Percentiles rank a stretch among this genome's conserved stretches.
Conservation (phyloP, 2,113 vertebrate genomes). For the Anguilla rostrata region DNA sequence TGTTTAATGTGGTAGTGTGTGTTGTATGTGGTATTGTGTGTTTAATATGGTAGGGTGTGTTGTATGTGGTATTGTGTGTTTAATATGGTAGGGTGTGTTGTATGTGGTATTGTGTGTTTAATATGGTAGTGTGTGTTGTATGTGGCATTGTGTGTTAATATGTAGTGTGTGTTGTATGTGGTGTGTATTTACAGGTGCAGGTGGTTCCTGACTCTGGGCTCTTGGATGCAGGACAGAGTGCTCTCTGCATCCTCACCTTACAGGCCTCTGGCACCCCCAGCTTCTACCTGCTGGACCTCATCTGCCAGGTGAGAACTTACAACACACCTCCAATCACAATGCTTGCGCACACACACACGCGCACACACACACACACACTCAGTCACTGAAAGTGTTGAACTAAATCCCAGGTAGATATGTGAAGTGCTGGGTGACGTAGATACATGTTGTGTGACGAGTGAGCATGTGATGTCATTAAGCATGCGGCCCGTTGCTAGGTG, state of each 20-base stretch:
- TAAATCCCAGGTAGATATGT: slow-evolving; percentile 31
- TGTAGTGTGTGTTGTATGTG: slow-evolving; percentile 10
- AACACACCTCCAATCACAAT: background rate
- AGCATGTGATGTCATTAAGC: slow-evolving; percentile 59
- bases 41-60: background rate
- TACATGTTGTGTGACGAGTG: slow-evolving; percentile 53
- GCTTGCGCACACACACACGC: background rate
- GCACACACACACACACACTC: slow-evolving; percentile 18
- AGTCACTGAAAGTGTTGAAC: background rate
- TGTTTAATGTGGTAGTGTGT: too few species aligned
- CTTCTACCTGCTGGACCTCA: slow-evolving; percentile 28
- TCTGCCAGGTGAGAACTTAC: slow-evolving; percentile 21
- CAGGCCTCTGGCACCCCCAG: slow-evolving; percentile 7
- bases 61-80: background rate
- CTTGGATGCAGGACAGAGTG: slow-evolving; percentile 70
- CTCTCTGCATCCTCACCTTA: slow-evolving; percentile 31
- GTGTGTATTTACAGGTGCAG: slow-evolving; percentile 40
- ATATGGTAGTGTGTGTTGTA: background rate
- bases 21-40: too few species aligned
- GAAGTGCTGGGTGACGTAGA: slow-evolving; percentile 57
- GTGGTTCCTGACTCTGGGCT: slow-evolving; percentile 74
- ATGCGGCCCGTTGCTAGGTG: slow-evolving; percentile 65
- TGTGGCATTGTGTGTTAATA: slow-evolving; percentile 10
- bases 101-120: background rate
- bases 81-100: slow-evolving; percentile 4